Conservation (phyloP, 2,797 vertebrate genomes). For the Acridotheres tristis region DNA sequence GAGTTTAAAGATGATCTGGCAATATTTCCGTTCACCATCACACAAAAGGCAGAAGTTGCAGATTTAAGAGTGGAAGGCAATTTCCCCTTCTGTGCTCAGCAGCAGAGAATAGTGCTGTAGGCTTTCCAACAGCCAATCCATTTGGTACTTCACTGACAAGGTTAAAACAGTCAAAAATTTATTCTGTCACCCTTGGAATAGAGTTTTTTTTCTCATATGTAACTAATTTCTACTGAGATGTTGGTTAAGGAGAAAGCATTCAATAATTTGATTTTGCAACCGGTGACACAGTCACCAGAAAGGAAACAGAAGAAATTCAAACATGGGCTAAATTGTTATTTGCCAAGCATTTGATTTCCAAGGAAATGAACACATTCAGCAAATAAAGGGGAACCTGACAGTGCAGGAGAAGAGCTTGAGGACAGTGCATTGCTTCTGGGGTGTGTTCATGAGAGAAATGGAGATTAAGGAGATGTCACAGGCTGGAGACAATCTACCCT, state of each 20-base stretch:
- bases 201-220: not conserved
- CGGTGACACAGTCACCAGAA: not conserved
- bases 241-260: not conserved
- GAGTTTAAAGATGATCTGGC: not conserved
- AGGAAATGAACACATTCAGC: not conserved
- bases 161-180: constrained; percentile 16
- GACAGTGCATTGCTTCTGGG: rapidly evolving
- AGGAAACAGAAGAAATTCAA: not conserved
- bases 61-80: constrained; percentile 10
- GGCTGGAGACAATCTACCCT: not conserved
- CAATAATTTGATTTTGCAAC: not conserved
- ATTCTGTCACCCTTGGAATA: not conserved
- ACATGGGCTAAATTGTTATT: not conserved
- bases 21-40: not conserved
- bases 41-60: constrained; percentile 20
- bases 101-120: not conserved
- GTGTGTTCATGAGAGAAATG: not conserved
- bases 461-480: not conserved
- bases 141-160: constrained; percentile 11
- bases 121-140: not conserved
- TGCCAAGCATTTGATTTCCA: not conserved
- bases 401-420: not conserved
- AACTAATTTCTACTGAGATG: not conserved
- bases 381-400: not conserved
- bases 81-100: not conserved